These are phyloP conservation scores for Strigops habroptila DNA, from an alignment of 2,113 vertebrate genomes.

Conservation along the genomic window DNA sequence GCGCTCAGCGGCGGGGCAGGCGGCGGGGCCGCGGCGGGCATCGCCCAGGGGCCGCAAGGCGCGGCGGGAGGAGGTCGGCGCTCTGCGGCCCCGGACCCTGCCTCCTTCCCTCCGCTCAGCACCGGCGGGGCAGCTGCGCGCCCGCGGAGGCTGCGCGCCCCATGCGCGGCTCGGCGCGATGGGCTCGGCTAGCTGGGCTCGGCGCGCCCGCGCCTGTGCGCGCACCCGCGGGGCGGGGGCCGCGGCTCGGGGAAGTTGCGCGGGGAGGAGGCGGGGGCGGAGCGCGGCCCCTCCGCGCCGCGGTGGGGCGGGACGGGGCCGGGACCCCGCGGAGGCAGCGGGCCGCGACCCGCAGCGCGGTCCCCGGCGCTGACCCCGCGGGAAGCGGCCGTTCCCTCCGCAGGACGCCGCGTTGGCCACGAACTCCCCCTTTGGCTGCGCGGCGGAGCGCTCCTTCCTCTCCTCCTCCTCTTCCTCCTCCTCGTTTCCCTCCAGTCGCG, in stretches of 20 bases:
- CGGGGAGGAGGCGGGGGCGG: conserved; percentile 28
- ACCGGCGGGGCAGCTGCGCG: background rate
- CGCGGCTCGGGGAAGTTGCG: conserved; percentile 5
- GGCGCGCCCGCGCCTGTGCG: background rate
- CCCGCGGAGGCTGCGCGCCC: background rate
- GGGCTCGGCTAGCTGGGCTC: background rate
- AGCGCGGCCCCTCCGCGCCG: background rate
- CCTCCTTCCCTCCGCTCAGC: background rate
- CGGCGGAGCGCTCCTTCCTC: background rate
- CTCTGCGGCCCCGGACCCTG: no score
- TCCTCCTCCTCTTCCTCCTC: no score
- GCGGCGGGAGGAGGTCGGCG: no score
- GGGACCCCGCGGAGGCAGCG: background rate
- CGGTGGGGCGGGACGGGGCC: background rate
- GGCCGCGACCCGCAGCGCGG: no score
- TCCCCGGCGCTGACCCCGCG: no score
- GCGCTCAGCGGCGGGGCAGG: background rate
- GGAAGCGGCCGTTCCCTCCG: background rate
- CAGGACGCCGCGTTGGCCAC: background rate
- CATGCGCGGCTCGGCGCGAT: no score
- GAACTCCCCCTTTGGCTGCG: no score
- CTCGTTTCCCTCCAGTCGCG: background rate
- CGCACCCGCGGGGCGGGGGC: background rate
- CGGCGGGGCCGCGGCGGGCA: background rate
- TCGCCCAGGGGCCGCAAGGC: no score